A percentile compares a stretch with the other conserved stretches of the same genome.
phyloP scores from a whole-genome alignment of 2,113 vertebrate genomes.

The Tachuris rubrigastra region DNA sequence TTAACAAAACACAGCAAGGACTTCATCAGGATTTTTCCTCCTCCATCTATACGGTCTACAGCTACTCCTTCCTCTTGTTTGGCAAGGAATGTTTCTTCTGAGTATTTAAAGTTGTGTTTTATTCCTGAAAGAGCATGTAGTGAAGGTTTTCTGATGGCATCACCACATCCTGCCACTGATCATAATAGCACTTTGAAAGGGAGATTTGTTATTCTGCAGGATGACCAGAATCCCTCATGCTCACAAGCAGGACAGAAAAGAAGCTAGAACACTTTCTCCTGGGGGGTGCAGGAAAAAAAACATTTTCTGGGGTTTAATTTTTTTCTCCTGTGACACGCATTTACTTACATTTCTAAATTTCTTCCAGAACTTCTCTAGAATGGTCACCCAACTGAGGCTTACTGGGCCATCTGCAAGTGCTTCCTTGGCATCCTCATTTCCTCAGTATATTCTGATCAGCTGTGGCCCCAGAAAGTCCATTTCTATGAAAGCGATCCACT shows the following conservation, averaged over 20 bases:
- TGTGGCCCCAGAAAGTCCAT: neutral
- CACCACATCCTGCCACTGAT: neutral
- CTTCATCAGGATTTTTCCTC: neutral
- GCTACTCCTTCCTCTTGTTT: neutral
- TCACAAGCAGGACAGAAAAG: neutral
- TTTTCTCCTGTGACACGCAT: neutral
- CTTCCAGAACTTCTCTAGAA: neutral
- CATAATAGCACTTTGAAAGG: neutral
- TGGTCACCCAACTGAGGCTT: neutral
- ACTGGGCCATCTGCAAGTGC: neutral
- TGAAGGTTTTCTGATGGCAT: neutral
- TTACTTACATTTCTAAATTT: neutral
- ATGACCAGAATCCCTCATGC: neutral
- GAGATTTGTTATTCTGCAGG: neutral
- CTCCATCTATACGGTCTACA: neutral
- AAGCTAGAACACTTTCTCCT: neutral
- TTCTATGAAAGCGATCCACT: neutral
- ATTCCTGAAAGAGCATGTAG: neutral
- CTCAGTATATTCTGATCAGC: neutral
- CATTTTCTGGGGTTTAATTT: neutral
- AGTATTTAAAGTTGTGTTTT: neutral
- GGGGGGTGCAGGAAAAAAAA: neutral
- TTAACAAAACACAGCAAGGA: neutral
- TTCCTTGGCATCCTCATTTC: neutral
- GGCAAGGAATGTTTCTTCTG: neutral